Evolutionary conservation across 2,113 vertebrate genomes (phyloP).

Genomic region (Falcunculus frontatus): DNA sequence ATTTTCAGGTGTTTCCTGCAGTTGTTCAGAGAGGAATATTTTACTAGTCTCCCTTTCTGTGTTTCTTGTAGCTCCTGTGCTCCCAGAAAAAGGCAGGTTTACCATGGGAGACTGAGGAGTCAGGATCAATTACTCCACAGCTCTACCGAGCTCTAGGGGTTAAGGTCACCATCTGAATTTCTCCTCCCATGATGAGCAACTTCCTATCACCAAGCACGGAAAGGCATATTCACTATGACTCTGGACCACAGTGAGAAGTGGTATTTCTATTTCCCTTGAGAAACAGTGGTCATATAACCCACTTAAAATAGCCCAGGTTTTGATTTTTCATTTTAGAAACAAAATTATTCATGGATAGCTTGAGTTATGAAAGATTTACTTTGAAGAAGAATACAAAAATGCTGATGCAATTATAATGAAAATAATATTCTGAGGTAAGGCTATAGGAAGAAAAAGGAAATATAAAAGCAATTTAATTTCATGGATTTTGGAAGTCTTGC

Average conservation of each 20-base stretch:
- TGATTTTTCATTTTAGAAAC: background rate
- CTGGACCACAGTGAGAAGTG: background rate
- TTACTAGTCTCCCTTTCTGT: background rate
- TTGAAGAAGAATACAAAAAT: background rate
- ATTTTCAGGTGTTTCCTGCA: background rate
- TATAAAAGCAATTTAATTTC: conserved; percentile 2
- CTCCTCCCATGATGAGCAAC: background rate
- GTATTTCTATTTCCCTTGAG: background rate
- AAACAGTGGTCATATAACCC: background rate
- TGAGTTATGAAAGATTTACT: background rate
- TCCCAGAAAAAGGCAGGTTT: background rate
- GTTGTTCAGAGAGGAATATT: background rate
- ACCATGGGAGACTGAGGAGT: background rate
- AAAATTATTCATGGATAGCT: background rate
- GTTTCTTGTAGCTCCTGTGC: background rate
- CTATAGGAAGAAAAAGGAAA: background rate
- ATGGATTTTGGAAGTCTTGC: background rate
- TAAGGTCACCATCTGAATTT: background rate
- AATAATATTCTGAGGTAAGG: background rate
- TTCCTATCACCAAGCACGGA: background rate
- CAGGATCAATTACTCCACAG: background rate
- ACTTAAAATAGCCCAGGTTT: background rate
- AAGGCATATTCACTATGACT: background rate
- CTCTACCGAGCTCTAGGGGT: background rate
- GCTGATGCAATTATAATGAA: conserved; percentile 3